A percentile compares a stretch with the other conserved stretches of the same genome.
Conservation (phyloP, 1,140 invertebrate genomes). For the Triops cancriformis region DNA sequence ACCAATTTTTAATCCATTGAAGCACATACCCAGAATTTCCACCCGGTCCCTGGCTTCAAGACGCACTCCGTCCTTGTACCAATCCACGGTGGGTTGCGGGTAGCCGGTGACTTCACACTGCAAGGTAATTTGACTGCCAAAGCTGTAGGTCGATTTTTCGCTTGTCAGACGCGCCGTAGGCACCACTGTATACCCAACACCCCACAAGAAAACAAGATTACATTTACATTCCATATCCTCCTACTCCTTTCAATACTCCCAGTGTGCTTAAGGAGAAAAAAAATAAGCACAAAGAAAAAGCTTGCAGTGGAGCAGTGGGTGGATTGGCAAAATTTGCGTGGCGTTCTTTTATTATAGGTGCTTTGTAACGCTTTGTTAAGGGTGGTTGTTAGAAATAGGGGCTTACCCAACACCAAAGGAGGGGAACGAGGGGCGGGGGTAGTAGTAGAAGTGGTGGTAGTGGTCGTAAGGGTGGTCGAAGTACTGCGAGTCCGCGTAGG, state of each 20-base stretch:
- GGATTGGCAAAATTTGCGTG: constrained; percentile 29
- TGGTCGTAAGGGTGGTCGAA: constrained; percentile 4
- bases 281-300: not conserved
- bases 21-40: constrained; percentile 50
- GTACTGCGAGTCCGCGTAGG: constrained; percentile 19
- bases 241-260: not conserved
- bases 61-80: constrained; percentile 62
- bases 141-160: constrained; percentile 42
- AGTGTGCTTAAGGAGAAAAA: not conserved
- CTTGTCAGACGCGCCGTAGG: constrained; percentile 32
- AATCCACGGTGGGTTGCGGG: constrained; percentile 59
- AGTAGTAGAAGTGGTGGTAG: constrained; percentile 22
- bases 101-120: constrained; percentile 67
- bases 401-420: not conserved
- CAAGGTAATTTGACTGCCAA: constrained; percentile 57
- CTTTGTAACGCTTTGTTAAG: not conserved
- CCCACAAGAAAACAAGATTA: not conserved
- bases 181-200: constrained; percentile 32
- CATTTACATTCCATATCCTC: not conserved
- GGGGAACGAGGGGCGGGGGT: constrained; percentile 21
- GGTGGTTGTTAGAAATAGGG: not conserved
- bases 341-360: not conserved
- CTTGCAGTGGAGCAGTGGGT: constrained; percentile 34
- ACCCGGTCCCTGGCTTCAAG: constrained; percentile 46
- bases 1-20: constrained; percentile 4